These are phyloP conservation scores for Kryptopterus vitreolus DNA, from an alignment of 2,797 vertebrate species.

Conservation along the genomic window DNA sequence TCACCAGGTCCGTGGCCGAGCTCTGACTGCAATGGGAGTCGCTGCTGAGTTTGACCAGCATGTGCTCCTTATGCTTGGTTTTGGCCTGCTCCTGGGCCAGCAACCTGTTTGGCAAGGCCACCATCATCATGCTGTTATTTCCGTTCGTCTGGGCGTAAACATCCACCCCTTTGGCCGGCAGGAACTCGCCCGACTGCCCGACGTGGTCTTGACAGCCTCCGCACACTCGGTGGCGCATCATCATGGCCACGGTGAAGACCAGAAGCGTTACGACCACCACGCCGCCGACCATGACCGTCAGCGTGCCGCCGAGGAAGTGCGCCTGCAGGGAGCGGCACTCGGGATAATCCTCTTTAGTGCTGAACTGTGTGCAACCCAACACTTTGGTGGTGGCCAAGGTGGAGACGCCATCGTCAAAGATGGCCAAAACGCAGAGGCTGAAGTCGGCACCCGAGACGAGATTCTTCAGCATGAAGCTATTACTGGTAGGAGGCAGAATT, in stretches of 20 bases:
- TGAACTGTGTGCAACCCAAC: slow-evolving; percentile 87
- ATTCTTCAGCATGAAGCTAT: slow-evolving; percentile 85
- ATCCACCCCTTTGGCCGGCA: slow-evolving; percentile 76
- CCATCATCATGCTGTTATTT: slow-evolving; percentile 80
- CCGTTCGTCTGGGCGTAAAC: slow-evolving; percentile 80
- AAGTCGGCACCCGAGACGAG: slow-evolving; percentile 86
- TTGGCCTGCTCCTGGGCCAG: slow-evolving; percentile 65
- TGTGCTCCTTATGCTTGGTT: slow-evolving; percentile 69
- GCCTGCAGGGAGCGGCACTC: slow-evolving; percentile 87
- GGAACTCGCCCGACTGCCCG: slow-evolving; percentile 61
- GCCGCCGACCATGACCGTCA: slow-evolving; percentile 87
- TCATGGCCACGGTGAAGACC: slow-evolving; percentile 88
- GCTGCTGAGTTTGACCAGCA: slow-evolving; percentile 66
- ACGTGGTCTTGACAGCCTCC: slow-evolving; percentile 59
- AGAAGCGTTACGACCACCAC: slow-evolving; percentile 87
- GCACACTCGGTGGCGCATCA: slow-evolving; percentile 87
- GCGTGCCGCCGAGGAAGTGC: slow-evolving; percentile 88
- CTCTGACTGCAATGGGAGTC: slow-evolving; percentile 63
- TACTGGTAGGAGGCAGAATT: slow-evolving; percentile 84
- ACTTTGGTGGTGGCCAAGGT: slow-evolving; percentile 84
- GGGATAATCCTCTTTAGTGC: slow-evolving; percentile 85
- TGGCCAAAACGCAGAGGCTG: slow-evolving; percentile 87
- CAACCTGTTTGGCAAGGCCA: slow-evolving; percentile 75
- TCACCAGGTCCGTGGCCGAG: slow-evolving; percentile 30
- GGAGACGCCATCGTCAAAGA: slow-evolving; percentile 83